Conservation (phyloP, 2,888 invertebrate genomes). For the Dicyrtomina minuta region DNA sequence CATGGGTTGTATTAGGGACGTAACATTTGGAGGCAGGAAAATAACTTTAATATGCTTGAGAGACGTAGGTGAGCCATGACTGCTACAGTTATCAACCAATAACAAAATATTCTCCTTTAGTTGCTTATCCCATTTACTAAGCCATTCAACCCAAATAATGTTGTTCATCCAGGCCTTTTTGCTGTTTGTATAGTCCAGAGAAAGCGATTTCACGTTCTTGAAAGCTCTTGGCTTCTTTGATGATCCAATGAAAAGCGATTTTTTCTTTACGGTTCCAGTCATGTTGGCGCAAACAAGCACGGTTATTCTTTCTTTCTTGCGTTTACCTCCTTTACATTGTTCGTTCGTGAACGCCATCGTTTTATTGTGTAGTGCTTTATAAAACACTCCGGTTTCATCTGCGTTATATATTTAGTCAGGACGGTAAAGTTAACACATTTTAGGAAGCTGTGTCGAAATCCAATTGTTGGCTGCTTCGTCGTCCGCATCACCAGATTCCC, state of each 20-base stretch:
- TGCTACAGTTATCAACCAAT: background rate
- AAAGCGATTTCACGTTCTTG: background rate
- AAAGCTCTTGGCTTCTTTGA: background rate
- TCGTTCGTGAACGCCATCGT: background rate
- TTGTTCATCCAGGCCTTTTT: background rate
- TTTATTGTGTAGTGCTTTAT: background rate
- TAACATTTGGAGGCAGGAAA: background rate
- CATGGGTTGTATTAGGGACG: background rate
- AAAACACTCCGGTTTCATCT: background rate
- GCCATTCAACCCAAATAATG: background rate
- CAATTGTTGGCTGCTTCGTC: background rate
- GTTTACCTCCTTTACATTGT: slow-evolving; percentile 4
- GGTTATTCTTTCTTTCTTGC: background rate
- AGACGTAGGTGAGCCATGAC: background rate
- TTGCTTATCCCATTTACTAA: background rate
- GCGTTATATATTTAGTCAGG: background rate
- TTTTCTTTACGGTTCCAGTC: background rate
- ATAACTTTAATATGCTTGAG: background rate
- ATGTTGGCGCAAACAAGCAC: background rate
- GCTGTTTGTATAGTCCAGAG: background rate
- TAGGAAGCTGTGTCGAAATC: no score
- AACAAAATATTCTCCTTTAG: background rate
- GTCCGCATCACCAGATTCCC: background rate
- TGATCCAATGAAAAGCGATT: background rate
- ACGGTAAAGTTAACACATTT: background rate